Evolutionary conservation across 2,113 vertebrate genomes (phyloP).

Genomic region (Gopherus evgoodei): DNA sequence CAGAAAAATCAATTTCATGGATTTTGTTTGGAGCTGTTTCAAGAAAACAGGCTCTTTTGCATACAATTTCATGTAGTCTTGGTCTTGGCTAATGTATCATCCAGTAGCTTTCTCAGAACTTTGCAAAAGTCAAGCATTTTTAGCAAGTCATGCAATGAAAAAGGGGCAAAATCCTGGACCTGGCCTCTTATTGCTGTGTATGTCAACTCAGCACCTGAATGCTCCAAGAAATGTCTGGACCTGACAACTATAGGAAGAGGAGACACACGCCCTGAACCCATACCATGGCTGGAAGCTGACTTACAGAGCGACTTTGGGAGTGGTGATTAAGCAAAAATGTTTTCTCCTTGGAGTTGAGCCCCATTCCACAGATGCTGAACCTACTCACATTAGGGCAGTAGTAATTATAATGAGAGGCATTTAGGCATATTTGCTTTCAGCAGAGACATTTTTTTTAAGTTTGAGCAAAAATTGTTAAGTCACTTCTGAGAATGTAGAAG

Average conservation of each 20-base stretch:
- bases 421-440: background rate
- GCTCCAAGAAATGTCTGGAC: background rate
- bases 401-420: background rate
- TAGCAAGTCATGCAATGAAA: background rate
- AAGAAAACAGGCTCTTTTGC: background rate
- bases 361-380: background rate
- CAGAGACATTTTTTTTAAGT: background rate
- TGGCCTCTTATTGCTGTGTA: background rate
- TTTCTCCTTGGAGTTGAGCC: background rate
- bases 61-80: background rate
- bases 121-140: background rate
- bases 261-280: background rate
- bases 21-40: background rate
- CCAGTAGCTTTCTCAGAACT: background rate
- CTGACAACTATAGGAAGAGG: background rate
- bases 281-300: background rate
- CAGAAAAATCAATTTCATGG: background rate
- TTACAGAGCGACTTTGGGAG: background rate
- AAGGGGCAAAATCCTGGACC: background rate
- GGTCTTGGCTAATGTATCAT: background rate
- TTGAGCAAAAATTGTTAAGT: background rate
- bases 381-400: background rate
- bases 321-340: background rate
- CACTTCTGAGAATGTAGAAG: background rate
- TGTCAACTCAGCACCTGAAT: background rate